Conservation (phyloP, 1,140 invertebrate species). For the Euschistus heros region DNA sequence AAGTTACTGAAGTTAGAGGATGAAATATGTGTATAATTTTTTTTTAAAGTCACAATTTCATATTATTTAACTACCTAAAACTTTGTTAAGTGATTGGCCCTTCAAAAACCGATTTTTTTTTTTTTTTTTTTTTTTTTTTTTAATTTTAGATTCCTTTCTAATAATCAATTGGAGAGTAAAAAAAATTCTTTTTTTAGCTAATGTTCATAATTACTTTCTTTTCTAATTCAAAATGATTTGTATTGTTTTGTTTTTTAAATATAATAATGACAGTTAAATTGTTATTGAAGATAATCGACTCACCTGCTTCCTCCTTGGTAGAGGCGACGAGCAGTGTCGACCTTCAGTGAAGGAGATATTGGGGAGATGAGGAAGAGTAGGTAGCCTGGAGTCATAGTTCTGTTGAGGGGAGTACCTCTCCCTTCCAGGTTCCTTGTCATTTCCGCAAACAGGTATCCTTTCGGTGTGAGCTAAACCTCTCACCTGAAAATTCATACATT, state of each 20-base stretch:
- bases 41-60: too few relatives aligned
- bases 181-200: too few relatives aligned
- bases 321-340: constrained; percentile 50
- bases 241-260: not conserved
- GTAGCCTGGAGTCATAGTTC: constrained; percentile 23
- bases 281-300: not conserved
- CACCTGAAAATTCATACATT: constrained; percentile 40
- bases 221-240: too few relatives aligned
- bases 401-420: constrained; percentile 35
- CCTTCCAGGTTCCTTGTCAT: constrained; percentile 38
- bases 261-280: not conserved
- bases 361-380: constrained; percentile 39
- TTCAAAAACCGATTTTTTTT: too few relatives aligned
- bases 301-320: constrained; percentile 56
- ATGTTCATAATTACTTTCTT: too few relatives aligned
- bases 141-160: too few relatives aligned
- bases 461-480: constrained; percentile 64
- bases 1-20: too few relatives aligned
- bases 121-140: too few relatives aligned
- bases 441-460: constrained; percentile 31
- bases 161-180: too few relatives aligned
- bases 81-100: too few relatives aligned
- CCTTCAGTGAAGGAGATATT: constrained; percentile 40
- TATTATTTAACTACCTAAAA: too few relatives aligned
- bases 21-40: too few relatives aligned